phyloP scores from a whole-genome alignment of 2,797 vertebrate genomes.

The Pelodytes ibericus region DNA sequence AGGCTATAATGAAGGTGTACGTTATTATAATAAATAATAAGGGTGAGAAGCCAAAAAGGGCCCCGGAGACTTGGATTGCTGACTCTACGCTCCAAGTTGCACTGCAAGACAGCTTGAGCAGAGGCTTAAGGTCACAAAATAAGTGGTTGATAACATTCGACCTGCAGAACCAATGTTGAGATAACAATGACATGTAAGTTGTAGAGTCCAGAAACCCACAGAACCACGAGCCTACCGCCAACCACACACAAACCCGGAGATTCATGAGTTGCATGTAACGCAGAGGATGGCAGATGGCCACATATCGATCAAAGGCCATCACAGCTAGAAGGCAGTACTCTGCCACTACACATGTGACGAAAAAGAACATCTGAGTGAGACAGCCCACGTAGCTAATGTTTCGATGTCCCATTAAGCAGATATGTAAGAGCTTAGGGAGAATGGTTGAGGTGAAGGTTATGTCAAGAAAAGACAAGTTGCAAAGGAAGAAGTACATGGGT shows the following conservation, averaged over 20 bases:
- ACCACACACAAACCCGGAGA: neutral
- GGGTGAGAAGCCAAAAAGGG: slow-evolving; percentile 12
- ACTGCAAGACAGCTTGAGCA: slow-evolving; percentile 46
- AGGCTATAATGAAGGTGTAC: slow-evolving; percentile 11
- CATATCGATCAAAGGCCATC: slow-evolving; percentile 52
- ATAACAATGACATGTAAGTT: slow-evolving; percentile 16
- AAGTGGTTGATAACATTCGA: slow-evolving; percentile 44
- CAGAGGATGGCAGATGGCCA: slow-evolving; percentile 41
- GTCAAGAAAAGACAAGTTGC: slow-evolving; percentile 23
- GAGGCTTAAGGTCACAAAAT: slow-evolving; percentile 49
- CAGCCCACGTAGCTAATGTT: slow-evolving; percentile 16
- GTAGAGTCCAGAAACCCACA: slow-evolving; percentile 39
- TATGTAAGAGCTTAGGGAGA: slow-evolving; percentile 28
- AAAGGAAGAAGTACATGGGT: slow-evolving; percentile 37
- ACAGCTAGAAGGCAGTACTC: slow-evolving; percentile 43
- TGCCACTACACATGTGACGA: slow-evolving; percentile 30
- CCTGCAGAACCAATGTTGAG: slow-evolving; percentile 41
- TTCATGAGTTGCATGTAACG: slow-evolving; percentile 40
- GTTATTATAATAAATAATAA: slow-evolving; percentile 22
- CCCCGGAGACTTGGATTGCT: slow-evolving; percentile 10
- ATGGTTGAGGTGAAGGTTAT: slow-evolving; percentile 13
- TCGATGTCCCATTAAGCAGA: neutral
- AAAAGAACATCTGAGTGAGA: slow-evolving; percentile 25
- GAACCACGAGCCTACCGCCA: slow-evolving; percentile 11
- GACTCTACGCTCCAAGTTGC: slow-evolving; percentile 24